Evolutionary conservation across 1,140 invertebrate species (phyloP).

Genomic region (Psix sp.): DNA sequence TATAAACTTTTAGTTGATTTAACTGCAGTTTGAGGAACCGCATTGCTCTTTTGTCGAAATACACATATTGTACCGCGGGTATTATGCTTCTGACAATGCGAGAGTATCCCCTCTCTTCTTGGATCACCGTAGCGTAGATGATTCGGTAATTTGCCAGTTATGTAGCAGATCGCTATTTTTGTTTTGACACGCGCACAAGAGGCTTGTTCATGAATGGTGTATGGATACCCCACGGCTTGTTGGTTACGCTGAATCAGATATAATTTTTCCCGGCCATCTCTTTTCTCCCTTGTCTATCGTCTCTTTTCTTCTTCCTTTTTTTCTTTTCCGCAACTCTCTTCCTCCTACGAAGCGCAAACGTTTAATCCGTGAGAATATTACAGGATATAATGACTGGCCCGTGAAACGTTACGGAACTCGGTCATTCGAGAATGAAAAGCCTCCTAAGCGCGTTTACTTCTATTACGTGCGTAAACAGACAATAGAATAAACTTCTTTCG

Average conservation of each 20-base stretch:
- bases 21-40: slow-evolving; percentile 15
- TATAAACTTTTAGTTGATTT: neutral
- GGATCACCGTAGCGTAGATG: slow-evolving; percentile 71
- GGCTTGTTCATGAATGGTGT: slow-evolving; percentile 59
- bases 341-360: slow-evolving; percentile 50
- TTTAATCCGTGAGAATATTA: slow-evolving; percentile 73
- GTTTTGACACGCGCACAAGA: slow-evolving; percentile 75
- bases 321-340: slow-evolving; percentile 32
- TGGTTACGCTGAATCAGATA: slow-evolving; percentile 70
- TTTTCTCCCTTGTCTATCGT: slow-evolving; percentile 7
- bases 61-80: slow-evolving; percentile 62
- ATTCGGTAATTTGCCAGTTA: slow-evolving; percentile 75
- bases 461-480: slow-evolving; percentile 48
- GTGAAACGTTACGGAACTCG: slow-evolving; percentile 67
- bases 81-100: slow-evolving; percentile 70
- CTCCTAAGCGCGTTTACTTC: slow-evolving; percentile 68
- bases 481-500: slow-evolving; percentile 52
- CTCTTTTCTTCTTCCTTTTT: slow-evolving; percentile 21
- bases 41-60: slow-evolving; percentile 67
- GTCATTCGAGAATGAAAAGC: slow-evolving; percentile 62
- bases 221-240: slow-evolving; percentile 71
- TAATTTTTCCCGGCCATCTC: slow-evolving; percentile 55
- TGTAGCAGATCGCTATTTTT: slow-evolving; percentile 65
- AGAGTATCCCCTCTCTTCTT: slow-evolving; percentile 46
- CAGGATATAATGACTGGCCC: slow-evolving; percentile 69